Evolutionary conservation across 2,888 invertebrate genomes (phyloP), one percentile per base, ranked within the genome.

Genomic region (Galerucella calmariensis): DNA sequence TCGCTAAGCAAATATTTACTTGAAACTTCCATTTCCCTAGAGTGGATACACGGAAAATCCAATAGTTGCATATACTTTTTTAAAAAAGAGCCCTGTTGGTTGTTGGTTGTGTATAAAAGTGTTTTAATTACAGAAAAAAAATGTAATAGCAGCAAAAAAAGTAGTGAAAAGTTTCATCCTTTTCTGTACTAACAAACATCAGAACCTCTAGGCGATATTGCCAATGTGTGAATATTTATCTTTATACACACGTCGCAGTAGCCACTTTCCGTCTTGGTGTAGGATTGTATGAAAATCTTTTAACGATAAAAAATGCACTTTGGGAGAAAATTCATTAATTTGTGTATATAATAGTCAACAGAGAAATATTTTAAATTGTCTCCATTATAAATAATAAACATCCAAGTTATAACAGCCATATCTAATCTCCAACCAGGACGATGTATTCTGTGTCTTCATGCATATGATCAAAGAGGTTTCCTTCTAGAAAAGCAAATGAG

Each of bases 401-500:
- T 20, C 24, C 20, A 20, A 20, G 11, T 10, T 20, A n/a, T 4
- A 58, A 20, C 35, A 24, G 24, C 35, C 35, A 62, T 62, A 6
- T 41, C 27, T 62, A 35, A 62, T 14, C 61, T 62, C 6, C 5
- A 16, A 11, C 11, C 20, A n/a, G 20, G 5, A 27, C 61, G 61
- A 14, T 62, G 61, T 62, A 35, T 35, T 62, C 4, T 41, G 14
- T 62, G 35, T 62, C 27, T 10, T 12, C 35, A 46, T 48, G 61
- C 56, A 27, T 27, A 48, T 71, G 65, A 71, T 71, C 48, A 44
- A 71, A 71, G 63, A 59, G 70, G 56, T 56, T 20, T 63, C n/a
- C 51, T 70, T 63, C 63, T 63, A 51, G 70, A 41, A 62, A 70
- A 70, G 70, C 70, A 65, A 71, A 71, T 71, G 70, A 65, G 70